Evolutionary conservation across 2,888 invertebrate genomes (phyloP).

Genomic region (Melieria omissa): DNA sequence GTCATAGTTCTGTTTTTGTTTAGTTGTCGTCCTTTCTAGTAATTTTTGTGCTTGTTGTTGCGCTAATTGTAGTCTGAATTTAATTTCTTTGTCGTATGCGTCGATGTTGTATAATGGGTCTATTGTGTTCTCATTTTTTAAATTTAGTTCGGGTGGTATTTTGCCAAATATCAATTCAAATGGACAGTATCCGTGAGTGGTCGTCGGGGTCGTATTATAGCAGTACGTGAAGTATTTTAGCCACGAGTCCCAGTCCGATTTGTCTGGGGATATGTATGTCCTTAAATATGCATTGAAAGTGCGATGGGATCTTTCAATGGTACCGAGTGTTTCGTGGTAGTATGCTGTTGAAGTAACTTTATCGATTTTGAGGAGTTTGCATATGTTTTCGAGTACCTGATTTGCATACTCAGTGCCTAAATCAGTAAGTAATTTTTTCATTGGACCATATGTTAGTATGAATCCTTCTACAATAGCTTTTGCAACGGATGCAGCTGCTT

Average conservation of each 20-base stretch:
- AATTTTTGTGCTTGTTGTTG: not conserved
- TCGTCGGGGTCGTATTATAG: not conserved
- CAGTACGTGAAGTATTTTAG: constrained; percentile 8
- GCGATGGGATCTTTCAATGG: constrained; percentile 33
- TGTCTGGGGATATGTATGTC: not conserved
- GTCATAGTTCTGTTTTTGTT: not conserved
- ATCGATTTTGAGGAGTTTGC: constrained; percentile 28
- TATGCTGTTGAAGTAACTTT: constrained; percentile 24
- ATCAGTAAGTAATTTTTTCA: constrained; percentile 35
- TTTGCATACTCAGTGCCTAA: constrained; percentile 41
- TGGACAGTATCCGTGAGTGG: constrained; percentile 5
- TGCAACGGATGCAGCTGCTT: constrained; percentile 38
- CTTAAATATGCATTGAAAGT: constrained; percentile 33
- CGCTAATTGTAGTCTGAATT: constrained; percentile 1
- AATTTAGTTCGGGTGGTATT: not conserved
- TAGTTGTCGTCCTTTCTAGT: not conserved
- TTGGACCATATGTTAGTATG: constrained; percentile 32
- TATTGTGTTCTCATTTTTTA: not conserved
- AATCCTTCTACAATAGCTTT: constrained; percentile 45
- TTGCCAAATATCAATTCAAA: constrained; percentile 6
- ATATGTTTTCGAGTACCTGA: constrained; percentile 35
- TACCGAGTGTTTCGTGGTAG: constrained; percentile 31
- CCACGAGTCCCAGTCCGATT: constrained; percentile 5
- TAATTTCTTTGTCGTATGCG: constrained; percentile 2
- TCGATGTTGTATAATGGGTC: not conserved